These are phyloP conservation scores for Bagarius yarrelli DNA, from an alignment of 2,113 vertebrate genomes.

Conservation along the genomic window DNA sequence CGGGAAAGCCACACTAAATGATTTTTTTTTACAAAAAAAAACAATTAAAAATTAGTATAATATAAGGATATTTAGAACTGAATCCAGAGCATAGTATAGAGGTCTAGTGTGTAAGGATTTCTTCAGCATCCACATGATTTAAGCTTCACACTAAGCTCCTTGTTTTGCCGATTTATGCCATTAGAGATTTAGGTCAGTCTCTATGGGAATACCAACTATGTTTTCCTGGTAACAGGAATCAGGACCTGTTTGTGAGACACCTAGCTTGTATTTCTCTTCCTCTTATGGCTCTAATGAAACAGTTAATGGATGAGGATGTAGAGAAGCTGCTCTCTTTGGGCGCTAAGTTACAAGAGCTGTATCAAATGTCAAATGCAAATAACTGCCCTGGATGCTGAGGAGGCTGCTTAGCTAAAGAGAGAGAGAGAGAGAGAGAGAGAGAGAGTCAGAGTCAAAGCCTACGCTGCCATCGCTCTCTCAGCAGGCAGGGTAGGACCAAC, in stretches of 20 bases:
- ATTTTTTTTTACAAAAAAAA: not conserved
- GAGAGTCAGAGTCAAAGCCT: conserved; percentile 49
- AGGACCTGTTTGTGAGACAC: conserved; percentile 16
- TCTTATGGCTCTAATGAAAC: not conserved
- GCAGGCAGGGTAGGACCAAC: conserved; percentile 53
- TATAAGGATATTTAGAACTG: not conserved
- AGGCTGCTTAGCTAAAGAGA: conserved; percentile 50
- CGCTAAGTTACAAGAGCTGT: conserved; percentile 41
- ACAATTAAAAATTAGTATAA: not conserved
- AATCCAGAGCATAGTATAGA: not conserved
- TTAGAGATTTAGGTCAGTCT: conserved; percentile 46
- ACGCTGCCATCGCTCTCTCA: conserved; percentile 34
- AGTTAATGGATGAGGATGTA: conserved; percentile 46
- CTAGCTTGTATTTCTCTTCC: not conserved
- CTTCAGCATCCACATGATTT: conserved; percentile 1
- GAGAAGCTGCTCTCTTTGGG: conserved; percentile 52
- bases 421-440: no score
- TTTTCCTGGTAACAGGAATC: conserved; percentile 37
- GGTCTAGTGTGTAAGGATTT: conserved; percentile 8
- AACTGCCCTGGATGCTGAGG: conserved; percentile 13
- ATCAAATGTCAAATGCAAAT: conserved; percentile 46
- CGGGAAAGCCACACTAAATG: not conserved
- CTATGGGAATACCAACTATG: conserved; percentile 20
- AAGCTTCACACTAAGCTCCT: conserved; percentile 42
- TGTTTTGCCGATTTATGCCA: conserved; percentile 43